Base-by-base conservation (phyloP, 2,888 invertebrate genomes). In the Pollenia labialis region DNA sequence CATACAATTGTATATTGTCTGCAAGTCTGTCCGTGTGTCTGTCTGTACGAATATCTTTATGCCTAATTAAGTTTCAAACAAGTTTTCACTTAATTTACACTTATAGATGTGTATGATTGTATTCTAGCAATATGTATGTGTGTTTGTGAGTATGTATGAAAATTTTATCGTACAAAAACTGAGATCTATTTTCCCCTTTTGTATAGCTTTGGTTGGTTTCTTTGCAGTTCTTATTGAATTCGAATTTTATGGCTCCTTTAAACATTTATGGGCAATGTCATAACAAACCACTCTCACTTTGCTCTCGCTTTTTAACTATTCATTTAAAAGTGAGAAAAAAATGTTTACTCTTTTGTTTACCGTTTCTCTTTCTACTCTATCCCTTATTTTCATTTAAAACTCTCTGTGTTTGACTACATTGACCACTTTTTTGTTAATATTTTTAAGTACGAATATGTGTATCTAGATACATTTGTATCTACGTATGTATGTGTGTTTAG, bases 381-480 rank as follows among this genome's bases (percentile, higher is more conserved):
- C 12, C 14, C 7, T 62, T 14, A 16, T 44, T 58, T 14, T 1
- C 1, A 12, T 64, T 64, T 64, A 18, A 18, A 64, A 64, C n/a
- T 23, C 18, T 71, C 48, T 44, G 16, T 14, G 12, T 18, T 42
- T 16, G 2, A 40, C n/a, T 62, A 76, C 9, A 64, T 18, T 54
- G 42, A 50, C 18, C 46, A 9, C 58, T 48, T 16, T 60, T 18
- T 18, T 60, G 68, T 32, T 6, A 32, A 32, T 14, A 58, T 58
- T 14, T 58, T 7, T 58, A 40, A 58, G 40, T 40, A 58, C 40
- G 14, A 6, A 8, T 12, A 14, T 14, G 32, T 6, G 12, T 44
- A 46, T 58, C 50, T 44, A 71, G 71, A 71, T 71, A 54, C 42
- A 42, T 54, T 69, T 23, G 14, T 68, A 48, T 42, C 8, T 62